Conservation (phyloP, 1,140 invertebrate species). For the Armadillidium nasatum region DNA sequence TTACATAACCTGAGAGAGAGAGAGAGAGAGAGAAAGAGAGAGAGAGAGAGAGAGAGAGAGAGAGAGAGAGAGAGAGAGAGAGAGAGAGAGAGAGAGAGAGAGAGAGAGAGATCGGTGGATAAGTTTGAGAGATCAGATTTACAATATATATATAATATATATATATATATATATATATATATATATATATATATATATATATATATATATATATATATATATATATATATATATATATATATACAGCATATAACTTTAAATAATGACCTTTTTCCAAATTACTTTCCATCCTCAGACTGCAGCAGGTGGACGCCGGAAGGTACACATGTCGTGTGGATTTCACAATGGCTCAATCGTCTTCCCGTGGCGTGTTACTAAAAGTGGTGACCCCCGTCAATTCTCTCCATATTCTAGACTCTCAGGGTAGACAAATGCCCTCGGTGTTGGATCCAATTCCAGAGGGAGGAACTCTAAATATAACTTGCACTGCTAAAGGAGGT, state of each 20-base stretch:
- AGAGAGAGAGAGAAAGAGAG: not conserved
- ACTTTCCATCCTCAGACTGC: slow-evolving; percentile 7
- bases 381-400: slow-evolving; percentile 37
- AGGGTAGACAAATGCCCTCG: slow-evolving; percentile 26
- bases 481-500: slow-evolving; percentile 39
- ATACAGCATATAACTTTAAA: too few species aligned
- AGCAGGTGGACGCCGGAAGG: slow-evolving; percentile 30
- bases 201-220: too few species aligned
- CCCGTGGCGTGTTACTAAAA: slow-evolving; percentile 22
- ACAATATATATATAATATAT: too few species aligned
- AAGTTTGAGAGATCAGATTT: too few species aligned
- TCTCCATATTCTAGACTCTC: slow-evolving; percentile 32
- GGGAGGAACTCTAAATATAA: slow-evolving; percentile 39
- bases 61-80: not conserved
- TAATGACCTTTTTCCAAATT: too few species aligned
- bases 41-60: not conserved
- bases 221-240: too few species aligned
- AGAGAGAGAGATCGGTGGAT: not conserved
- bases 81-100: slow-evolving; percentile 4
- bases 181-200: too few species aligned
- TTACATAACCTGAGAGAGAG: too few species aligned
- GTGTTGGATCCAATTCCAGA: slow-evolving; percentile 33
- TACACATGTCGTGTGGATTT: slow-evolving; percentile 42
- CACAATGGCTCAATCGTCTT: slow-evolving; percentile 36
- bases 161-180: too few species aligned